Base-by-base conservation (phyloP, 2,888 invertebrate species). In the Dimorphilus gyrociliatus region DNA sequence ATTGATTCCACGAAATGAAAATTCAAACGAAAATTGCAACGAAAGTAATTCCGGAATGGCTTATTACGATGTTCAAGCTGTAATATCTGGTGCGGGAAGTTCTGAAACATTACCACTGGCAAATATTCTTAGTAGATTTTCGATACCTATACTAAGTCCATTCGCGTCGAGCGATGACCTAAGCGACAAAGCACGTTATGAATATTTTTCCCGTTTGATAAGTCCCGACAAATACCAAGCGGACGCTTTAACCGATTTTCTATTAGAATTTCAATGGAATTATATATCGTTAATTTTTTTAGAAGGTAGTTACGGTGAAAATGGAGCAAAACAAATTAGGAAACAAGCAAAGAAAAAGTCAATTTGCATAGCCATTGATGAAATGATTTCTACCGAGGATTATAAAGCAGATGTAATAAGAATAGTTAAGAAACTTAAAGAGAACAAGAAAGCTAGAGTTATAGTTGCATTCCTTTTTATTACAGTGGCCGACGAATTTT, bases 231-330 rank as follows among this genome's bases (percentile, higher is more conserved):
- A 39, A 6, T 41, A 46, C 32, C 49, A 47, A 32, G 46, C 41
- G 2, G 36, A 39, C 24, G 47, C 43, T 6, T 42, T 52, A 19
- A 36, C 43, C 1, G 44, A 42, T 12, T 24, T 52, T 3, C 23
- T 48, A 15, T 30, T 32, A 1, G 32, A 43, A 27, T 50, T 52
- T 35, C 75, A 75, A 54, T 79, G 78, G 78, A 76, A 73, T 8
- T 78, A 78, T 55, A 73, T 78, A 27, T 75, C 76, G 27, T 73
- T 73, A 12, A 71, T 76, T 29, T 74, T 76, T 55, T 75, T 75
- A 2, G 74, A 76, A 50, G 77, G 76, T 4, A 39, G 41, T 3
- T 52, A 48, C 32, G 50, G 51, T 1, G 35, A 43, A 13, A 41
- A 45, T 19, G 46, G 44, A 3, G 42, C 44, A 13, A 46, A 42